Percentiles rank a stretch among this genome's conserved stretches.
Conservation (phyloP, 2,888 invertebrate species). For the Brenthis daphne region DNA sequence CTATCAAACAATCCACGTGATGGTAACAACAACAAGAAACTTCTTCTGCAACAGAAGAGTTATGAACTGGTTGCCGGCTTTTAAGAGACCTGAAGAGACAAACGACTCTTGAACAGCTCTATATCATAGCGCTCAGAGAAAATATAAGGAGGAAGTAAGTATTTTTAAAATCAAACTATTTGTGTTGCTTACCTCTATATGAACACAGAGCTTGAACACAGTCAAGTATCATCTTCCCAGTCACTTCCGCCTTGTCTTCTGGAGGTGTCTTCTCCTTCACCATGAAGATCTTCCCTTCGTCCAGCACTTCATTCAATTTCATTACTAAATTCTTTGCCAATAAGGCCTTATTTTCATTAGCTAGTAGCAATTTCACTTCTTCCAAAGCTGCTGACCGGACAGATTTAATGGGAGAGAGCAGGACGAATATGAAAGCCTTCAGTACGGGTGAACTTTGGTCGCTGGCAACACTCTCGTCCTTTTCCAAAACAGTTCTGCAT, state of each 20-base stretch:
- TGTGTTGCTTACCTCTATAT: slow-evolving; percentile 59
- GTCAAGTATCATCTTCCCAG: slow-evolving; percentile 81
- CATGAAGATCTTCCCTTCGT: slow-evolving; percentile 79
- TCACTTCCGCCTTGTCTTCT: slow-evolving; percentile 73
- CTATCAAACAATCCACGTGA: too few relatives aligned
- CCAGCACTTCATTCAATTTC: slow-evolving; percentile 86
- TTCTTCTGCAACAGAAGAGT: too few relatives aligned
- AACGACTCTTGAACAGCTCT: too few relatives aligned
- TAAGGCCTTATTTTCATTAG: slow-evolving; percentile 81
- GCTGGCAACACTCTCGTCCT: slow-evolving; percentile 86
- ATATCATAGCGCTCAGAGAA: too few relatives aligned
- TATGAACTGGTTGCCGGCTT: too few relatives aligned
- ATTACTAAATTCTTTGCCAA: slow-evolving; percentile 84
- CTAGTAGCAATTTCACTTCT: slow-evolving; percentile 84
- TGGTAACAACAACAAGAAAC: too few relatives aligned
- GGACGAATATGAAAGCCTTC: slow-evolving; percentile 86
- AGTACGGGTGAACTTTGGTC: slow-evolving; percentile 86
- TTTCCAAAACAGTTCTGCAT: slow-evolving; percentile 86
- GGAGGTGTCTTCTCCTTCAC: slow-evolving; percentile 65
- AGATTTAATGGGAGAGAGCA: slow-evolving; percentile 83
- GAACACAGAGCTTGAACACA: slow-evolving; percentile 80
- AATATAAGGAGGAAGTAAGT: too few relatives aligned
- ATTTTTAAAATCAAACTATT: neutral
- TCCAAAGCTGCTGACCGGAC: slow-evolving; percentile 84
- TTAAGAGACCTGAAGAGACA: too few relatives aligned